Evolutionary conservation across 2,797 vertebrate genomes (phyloP), one percentile per base, ranked within the genome.

Genomic region (Eulemur mongoz): DNA sequence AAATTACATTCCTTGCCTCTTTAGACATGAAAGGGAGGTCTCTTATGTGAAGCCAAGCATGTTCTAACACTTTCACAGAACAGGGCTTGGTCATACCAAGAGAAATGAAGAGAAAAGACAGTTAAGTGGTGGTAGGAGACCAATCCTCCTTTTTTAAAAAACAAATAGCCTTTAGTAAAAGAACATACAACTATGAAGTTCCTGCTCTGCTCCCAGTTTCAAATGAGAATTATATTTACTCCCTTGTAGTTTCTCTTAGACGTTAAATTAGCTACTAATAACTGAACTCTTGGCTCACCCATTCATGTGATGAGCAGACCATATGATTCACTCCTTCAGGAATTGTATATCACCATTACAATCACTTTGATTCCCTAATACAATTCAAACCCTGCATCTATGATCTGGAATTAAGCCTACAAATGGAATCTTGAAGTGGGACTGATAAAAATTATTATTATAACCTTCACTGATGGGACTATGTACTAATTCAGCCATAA

Each of bases 41-140:
- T 95, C 96, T 96, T 40, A 89, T 75, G 38, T 85, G 88, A 97
- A 93, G 95, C 92, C 96, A 97, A 97, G 78, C 45, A 91, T 94
- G 94, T 93, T 92, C 88, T 86, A 89, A 96, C 91, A 96, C 95
- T 96, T 96, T 69, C 82, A 86, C 63, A 76, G 76, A 94, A 95
- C 35, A 92, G 87, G 92, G 59, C 65, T 96, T 80, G 89, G 73
- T 93, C 90, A 45, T 15, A 91, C 35, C 63, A 85, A 17, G 5
- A 95, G 63, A 89, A 87, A 92, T n/a, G 61, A 78, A 93, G 48
- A 94, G 54, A 43, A 89, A 93, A 52, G 40, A 79, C 48, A 94
- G 52, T 59, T 43, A 94, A 67, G 25, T 75, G n/a, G 79, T 82
- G 38, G 25, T 17, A 65, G 82, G 87, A 94, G 61, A 25, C 20